Evolutionary conservation across 1,140 invertebrate species (phyloP), one percentile per base, ranked within the genome.

Genomic region (Dermatophagoides farinae): DNA sequence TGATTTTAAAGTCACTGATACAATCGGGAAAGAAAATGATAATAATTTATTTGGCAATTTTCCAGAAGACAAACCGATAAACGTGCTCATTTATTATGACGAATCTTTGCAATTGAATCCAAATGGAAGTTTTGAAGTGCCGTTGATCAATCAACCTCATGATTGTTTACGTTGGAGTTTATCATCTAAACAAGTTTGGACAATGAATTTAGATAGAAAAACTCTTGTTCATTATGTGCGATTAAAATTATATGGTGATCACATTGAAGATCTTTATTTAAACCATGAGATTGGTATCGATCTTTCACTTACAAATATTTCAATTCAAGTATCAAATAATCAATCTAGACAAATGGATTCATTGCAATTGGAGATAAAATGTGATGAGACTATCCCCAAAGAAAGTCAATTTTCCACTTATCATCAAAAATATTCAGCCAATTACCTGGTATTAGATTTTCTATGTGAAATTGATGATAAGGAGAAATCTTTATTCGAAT

Each of bases 341-440:
- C 31, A 55, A 2, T 25, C 12, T 18, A n/a, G 47, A 25, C 20
- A 14, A 1, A 20, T 20, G 5, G 53, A 55, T n/a, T 20, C 53
- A 38, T 14, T 55, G 25, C 53, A 6, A 44, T 25, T 55, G 2
- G 53, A 55, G 23, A 12, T 55, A 22, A 39, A 44, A n/a, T 55
- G 53, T 40, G n/a, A 1, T 14, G 53, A 55, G 14, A 55, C 53
- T 6, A 41, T 14, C 1, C 53, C 53, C 2, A 38, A 55, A 14
- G 53, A n/a, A 25, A 55, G 53, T 55, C 53, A 55, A 25, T 55
- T 25, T 44, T 14, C 12, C 1, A 18, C 53, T 12, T 39, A 39
- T 44, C 23, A 55, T n/a, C 53, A 55, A 44, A 55, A 55, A 25
- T 55, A 55, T 44, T 55, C 53, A 16, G 53, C 53, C 53, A 55